Evolutionary conservation across 2,888 invertebrate species (phyloP), one percentile per base, ranked within the genome.

Genomic region (Pristionchus maxplancki): DNA sequence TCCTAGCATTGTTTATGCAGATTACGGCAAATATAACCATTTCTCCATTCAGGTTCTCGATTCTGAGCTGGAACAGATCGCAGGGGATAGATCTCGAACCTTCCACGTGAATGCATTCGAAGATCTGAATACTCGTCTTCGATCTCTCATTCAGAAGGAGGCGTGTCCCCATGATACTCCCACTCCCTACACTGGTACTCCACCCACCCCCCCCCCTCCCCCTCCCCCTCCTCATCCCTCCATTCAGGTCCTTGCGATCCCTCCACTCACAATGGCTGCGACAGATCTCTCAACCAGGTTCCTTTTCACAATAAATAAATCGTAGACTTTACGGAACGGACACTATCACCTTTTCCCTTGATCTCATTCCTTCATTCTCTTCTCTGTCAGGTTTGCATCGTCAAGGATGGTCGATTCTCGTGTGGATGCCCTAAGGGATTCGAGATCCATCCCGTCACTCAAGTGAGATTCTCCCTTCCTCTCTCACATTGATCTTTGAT

Each of bases 71-170:
- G 89, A 89, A 82, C 62, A 85, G 86, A 93, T 93, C 88, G 91
- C 92, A 82, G 92, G 92, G 20, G 89, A 90, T 53, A 88, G 20
- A 15, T 48, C 74, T 50, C 89, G 92, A 58, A 91, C 91, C 13
- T 94, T 94, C 92, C 91, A 93, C 89, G 94, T 94, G 28, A 91
- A 93, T 58, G 91, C 93, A 17, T 94, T 93, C 90, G 93, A 93
- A 88, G 94, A 94, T 85, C 85, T 94, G 64, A 93, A 94, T 88
- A 93, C 93, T 6, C 88, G 93, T 8, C 92, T 94, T 40, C 89
- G 94, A 20, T 90, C 91, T 28, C 90, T 92, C 31, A 94, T 94
- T 83, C 94, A 94, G 88, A 92, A 78, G 78, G 78, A 78, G 20
- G 78, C 78, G 24, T 74, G 44, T 44, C 93, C 93, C 50, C 87